Evolutionary conservation across 2,888 invertebrate species (phyloP).

Genomic region (Drosophila leonis): DNA sequence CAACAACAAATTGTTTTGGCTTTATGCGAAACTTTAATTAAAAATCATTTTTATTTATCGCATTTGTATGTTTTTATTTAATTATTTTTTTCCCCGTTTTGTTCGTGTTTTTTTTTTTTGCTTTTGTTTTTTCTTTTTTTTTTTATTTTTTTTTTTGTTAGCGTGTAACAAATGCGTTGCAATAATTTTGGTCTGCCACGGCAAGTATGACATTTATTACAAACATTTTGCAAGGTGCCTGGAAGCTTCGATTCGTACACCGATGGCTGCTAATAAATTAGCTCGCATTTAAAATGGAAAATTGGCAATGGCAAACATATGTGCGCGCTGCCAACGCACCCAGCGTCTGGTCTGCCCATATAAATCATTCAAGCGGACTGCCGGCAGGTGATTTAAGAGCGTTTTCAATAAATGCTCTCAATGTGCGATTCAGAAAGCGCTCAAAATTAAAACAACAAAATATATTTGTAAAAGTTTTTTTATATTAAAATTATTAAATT

Average conservation of each 20-base stretch:
- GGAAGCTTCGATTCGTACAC: constrained; percentile 38
- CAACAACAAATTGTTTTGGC: constrained; percentile 12
- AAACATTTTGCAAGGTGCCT: constrained; percentile 66
- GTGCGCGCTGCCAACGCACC: constrained; percentile 30
- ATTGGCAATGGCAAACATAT: constrained; percentile 58
- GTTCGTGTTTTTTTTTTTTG: neutral
- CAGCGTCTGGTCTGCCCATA: constrained; percentile 23
- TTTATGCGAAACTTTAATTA: constrained; percentile 63
- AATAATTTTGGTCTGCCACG: constrained; percentile 69
- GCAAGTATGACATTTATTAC: constrained; percentile 76
- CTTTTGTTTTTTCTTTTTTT: neutral
- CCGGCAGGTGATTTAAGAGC: constrained; percentile 36
- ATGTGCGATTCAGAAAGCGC: neutral
- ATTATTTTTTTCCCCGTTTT: constrained; percentile 20
- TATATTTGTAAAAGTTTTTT: neutral
- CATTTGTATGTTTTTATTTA: constrained; percentile 45
- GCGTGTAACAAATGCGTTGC: constrained; percentile 73
- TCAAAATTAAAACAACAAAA: neutral
- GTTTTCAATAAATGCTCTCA: constrained; percentile 39
- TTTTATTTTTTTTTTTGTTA: constrained; percentile 9
- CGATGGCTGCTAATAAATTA: constrained; percentile 69
- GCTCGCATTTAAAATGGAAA: constrained; percentile 69
- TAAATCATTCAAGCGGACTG: constrained; percentile 59
- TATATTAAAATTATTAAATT: neutral
- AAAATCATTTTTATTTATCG: constrained; percentile 70